Evolutionary conservation across 2,113 vertebrate species (phyloP).

Genomic region (Labeo catla): DNA sequence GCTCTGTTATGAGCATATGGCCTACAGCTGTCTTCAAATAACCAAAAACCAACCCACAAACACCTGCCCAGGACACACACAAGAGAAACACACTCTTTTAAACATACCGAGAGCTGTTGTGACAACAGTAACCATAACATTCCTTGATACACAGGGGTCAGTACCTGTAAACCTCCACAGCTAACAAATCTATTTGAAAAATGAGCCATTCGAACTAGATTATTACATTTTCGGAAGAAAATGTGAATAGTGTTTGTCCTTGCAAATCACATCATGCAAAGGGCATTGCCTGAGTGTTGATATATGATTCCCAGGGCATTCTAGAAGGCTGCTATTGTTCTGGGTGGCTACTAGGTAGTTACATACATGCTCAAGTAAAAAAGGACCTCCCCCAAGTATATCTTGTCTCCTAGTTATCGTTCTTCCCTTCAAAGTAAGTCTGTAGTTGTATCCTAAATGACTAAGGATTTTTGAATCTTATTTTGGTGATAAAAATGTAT

Average conservation of each 20-base stretch:
- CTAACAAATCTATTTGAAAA: constrained; percentile 3
- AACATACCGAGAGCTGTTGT: constrained; percentile 53
- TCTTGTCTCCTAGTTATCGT: too few relatives aligned
- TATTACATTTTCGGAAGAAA: not conserved
- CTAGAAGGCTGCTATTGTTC: not conserved
- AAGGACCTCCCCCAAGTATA: too few relatives aligned
- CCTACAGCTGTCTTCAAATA: constrained; percentile 59
- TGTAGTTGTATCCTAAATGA: too few relatives aligned
- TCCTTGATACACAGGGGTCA: constrained; percentile 43
- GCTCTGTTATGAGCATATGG: constrained; percentile 60
- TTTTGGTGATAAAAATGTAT: not conserved
- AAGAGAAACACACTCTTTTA: constrained; percentile 12
- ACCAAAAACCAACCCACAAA: constrained; percentile 52
- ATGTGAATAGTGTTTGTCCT: not conserved
- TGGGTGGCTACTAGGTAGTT: not conserved
- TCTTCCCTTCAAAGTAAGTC: too few relatives aligned
- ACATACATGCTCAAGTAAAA: not conserved
- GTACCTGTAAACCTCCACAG: constrained; percentile 34
- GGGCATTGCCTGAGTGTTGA: not conserved
- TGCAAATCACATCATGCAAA: not conserved
- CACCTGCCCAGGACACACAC: constrained; percentile 56
- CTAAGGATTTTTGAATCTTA: not conserved
- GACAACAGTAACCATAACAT: constrained; percentile 63
- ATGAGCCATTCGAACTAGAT: not conserved
- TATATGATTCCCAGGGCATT: not conserved